Evolutionary conservation across 2,888 invertebrate species (phyloP).

Genomic region (Drosophila ustulata): DNA sequence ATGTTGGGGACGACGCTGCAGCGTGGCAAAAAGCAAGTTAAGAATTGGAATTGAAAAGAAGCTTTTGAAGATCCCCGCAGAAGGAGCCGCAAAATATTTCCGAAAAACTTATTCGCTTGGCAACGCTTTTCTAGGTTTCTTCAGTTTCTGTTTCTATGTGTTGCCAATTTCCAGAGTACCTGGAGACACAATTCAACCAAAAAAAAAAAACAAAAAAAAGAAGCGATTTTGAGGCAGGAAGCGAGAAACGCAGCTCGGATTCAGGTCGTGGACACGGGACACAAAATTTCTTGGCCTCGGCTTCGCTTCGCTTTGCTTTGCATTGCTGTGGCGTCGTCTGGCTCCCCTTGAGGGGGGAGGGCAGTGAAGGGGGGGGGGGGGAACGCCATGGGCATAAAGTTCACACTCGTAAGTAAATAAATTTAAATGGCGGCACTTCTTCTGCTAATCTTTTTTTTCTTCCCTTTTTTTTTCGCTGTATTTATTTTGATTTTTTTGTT

Average conservation of each 20-base stretch:
- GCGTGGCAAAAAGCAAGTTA: constrained; percentile 13
- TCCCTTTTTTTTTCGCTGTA: constrained; percentile 12
- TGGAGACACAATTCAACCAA: constrained; percentile 13
- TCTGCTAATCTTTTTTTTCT: constrained; percentile 69
- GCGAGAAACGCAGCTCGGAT: constrained; percentile 7
- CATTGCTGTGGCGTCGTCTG: constrained; percentile 28
- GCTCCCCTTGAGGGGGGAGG: not conserved
- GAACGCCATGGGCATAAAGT: constrained; percentile 75
- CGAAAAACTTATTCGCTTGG: constrained; percentile 23
- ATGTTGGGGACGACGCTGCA: constrained; percentile 1
- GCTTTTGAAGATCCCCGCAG: constrained; percentile 15
- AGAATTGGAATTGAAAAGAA: constrained; percentile 12
- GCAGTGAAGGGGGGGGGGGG: not conserved
- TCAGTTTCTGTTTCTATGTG: constrained; percentile 9
- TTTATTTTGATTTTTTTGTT: constrained; percentile 50
- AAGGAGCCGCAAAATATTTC: constrained; percentile 11
- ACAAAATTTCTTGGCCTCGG: constrained; percentile 36
- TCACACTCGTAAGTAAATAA: constrained; percentile 81
- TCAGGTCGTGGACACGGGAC: constrained; percentile 49
- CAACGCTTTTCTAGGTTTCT: constrained; percentile 1
- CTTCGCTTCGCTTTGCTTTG: constrained; percentile 49
- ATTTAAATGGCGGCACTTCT: constrained; percentile 81
- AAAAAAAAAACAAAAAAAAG: not conserved
- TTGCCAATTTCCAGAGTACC: constrained; percentile 50
- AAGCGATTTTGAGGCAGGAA: constrained; percentile 30